Base-by-base conservation (phyloP, 2,888 invertebrate species). In the Nineta flava region DNA sequence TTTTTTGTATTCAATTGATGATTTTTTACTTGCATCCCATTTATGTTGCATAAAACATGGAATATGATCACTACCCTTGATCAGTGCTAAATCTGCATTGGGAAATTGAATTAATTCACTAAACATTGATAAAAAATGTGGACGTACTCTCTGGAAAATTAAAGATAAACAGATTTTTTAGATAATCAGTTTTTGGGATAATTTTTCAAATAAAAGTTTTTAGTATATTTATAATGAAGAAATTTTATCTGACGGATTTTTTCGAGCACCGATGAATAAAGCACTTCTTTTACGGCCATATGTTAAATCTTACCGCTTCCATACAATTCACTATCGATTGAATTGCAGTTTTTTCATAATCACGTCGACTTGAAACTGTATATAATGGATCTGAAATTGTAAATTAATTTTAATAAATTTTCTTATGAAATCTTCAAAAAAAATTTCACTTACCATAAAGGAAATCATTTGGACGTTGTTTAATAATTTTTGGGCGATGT, bases 311-410 rank as follows among this genome's bases (percentile, higher is more conserved):
- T 59, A 76, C 77, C 55, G 69, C 62, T 66, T 76, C 73, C 0
- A 74, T 72, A 0, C 72, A 71, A 0, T 67, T 65, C 69, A 75
- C 70, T 46, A 74, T 74, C 0, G 76, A 73, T 53, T 65, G 66
- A 52, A 72, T 69, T 0, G 73, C 72, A 0, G 72, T 69, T 50
- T 74, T 68, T 2, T 74, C 73, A 57, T 74, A 74, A 58, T 77
- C 77, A 1, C 69, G 66, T 0, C 73, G 71, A 0, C 75, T 73
- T 0, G 76, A 76, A 1, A 77, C 74, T 19, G 74, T 69, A 58
- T 69, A 77, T 1, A 73, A 61, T 0, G 76, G 73, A 63, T 77
- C 77, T 77, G 56, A 10, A 59, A 61, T 42, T 6, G 13, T 35
- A n/a, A n/a, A 35, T 35, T 35, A 35, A 35, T n/a, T n/a, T 35